phyloP scores from a whole-genome alignment of 1,140 invertebrate genomes.

The Mactra quadrangularis region DNA sequence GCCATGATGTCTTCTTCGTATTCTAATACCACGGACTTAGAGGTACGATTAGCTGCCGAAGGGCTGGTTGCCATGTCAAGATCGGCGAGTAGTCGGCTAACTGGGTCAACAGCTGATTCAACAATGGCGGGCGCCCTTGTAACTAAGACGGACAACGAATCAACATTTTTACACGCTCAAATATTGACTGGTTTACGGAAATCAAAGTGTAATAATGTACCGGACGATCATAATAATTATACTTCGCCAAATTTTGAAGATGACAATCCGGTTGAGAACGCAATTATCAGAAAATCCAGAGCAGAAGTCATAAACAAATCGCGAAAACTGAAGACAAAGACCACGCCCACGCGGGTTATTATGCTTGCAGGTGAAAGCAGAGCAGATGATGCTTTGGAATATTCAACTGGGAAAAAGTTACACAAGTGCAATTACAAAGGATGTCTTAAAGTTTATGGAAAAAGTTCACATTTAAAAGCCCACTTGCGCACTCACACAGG shows the following conservation, averaged over 20 bases:
- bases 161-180: constrained; percentile 86
- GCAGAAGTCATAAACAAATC: constrained; percentile 42
- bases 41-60: constrained; percentile 86
- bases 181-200: constrained; percentile 87
- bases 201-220: constrained; percentile 85
- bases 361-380: constrained; percentile 10
- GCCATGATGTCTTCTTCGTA: constrained; percentile 66
- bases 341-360: constrained; percentile 77
- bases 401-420: constrained; percentile 66
- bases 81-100: constrained; percentile 52
- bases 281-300: background rate
- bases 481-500: constrained; percentile 86
- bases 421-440: constrained; percentile 97
- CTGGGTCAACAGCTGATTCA: constrained; percentile 65
- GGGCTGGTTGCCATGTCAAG: constrained; percentile 87
- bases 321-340: constrained; percentile 66
- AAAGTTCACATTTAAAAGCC: constrained; percentile 91
- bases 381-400: constrained; percentile 64
- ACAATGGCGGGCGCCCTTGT: constrained; percentile 58
- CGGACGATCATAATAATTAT: constrained; percentile 69
- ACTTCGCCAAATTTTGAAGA: constrained; percentile 53
- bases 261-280: constrained; percentile 52
- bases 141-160: constrained; percentile 72
- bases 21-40: constrained; percentile 78
- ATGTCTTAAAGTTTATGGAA: constrained; percentile 97